Conservation (phyloP, 92 coral and sea anemone species). For the Virgularia gustaviana region DNA sequence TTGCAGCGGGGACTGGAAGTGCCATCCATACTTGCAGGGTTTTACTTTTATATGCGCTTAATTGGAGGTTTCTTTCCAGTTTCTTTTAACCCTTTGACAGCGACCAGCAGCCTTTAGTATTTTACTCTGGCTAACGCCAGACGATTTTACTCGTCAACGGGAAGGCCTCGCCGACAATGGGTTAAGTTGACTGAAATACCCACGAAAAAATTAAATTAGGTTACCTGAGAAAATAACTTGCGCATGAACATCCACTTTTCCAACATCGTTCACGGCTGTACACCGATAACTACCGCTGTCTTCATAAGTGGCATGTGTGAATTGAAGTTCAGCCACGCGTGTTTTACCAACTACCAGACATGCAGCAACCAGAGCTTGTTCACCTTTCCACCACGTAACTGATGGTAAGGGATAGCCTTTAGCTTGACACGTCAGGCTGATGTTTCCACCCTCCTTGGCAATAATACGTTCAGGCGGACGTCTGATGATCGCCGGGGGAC, state of each 20-base stretch:
- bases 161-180: too few species aligned
- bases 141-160: too few species aligned
- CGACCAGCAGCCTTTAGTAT: too few species aligned
- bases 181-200: too few species aligned
- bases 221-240: not conserved
- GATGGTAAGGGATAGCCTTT: not conserved
- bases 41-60: too few species aligned
- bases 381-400: not conserved
- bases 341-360: not conserved
- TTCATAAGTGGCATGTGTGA: not conserved
- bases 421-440: not conserved
- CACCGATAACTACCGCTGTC: not conserved
- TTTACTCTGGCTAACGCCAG: too few species aligned
- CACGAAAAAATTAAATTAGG: too few species aligned
- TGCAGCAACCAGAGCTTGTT: not conserved
- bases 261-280: not conserved
- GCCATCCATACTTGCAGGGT: too few species aligned
- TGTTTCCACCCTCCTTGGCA: not conserved
- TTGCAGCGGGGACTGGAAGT: too few species aligned
- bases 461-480: not conserved
- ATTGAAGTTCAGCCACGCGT: not conserved
- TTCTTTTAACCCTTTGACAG: too few species aligned
- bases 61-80: too few species aligned
- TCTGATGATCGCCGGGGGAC: not conserved
- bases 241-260: not conserved